Evolutionary conservation across 2,797 vertebrate genomes (phyloP), one percentile per base, ranked within the genome.

Genomic region (Fistularia tabacaria): DNA sequence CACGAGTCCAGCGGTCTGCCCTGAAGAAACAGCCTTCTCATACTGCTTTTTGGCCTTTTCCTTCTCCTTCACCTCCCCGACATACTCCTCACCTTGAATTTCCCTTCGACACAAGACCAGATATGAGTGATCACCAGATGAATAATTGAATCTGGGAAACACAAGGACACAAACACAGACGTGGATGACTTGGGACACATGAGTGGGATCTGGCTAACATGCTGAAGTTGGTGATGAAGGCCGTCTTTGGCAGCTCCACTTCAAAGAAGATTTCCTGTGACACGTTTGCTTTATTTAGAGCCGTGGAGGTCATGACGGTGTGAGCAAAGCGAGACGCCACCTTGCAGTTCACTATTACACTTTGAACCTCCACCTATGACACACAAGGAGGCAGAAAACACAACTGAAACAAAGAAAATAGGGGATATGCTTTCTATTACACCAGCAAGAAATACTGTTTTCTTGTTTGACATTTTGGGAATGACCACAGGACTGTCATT

Each of bases 181-280:
- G 25, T 25, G 25, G 25, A 25, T 25, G 25, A 25, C 5, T 25
- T 25, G 15, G 7, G 12, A 50, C n/a, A 38, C 37, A 7, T 12
- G 12, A 41, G n/a, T 38, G 49, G 7, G 42, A 57, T 14, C 4
- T 1, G 10, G 90, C 93, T 64, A 57, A 98, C 96, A 98, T 93
- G 92, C 85, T 94, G 74, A 98, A 98, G 86, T 95, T 94, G 67
- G 91, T 92, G 85, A 98, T 98, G 86, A 96, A 98, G 65, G 94
- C 93, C 0, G 92, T 93, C 69, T 94, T 97, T 50, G 96, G 96
- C 48, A 98, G 86, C 0, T 98, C 94, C 83, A 98, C 83, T 38
- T 94, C 90, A 1, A 94, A 97, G 66, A 88, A 66, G 39, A 93
- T 90, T 85, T 98, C 94, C 76, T 89, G 88, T 14, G 93, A 86